phyloP scores from a whole-genome alignment of 2,113 vertebrate genomes.

The Laticauda colubrina region DNA sequence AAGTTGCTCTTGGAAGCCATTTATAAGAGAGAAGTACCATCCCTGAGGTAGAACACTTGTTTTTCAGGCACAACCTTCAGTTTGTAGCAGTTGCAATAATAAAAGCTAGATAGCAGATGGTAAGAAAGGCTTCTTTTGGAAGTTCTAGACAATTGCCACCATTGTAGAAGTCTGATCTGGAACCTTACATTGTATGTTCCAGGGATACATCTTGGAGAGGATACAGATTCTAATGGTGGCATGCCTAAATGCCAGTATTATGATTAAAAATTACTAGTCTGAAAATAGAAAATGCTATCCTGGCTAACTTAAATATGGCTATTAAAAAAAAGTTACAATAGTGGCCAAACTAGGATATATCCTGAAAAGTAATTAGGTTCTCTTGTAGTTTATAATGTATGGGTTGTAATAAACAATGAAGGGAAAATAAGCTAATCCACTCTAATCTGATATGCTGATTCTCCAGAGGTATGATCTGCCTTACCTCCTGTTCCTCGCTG shows the following conservation, averaged over 20 bases:
- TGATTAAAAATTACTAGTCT: background rate
- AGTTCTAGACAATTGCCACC: background rate
- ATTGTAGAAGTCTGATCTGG: background rate
- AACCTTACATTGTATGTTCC: background rate
- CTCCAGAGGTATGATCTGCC: constrained; percentile 8
- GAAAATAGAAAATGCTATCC: background rate
- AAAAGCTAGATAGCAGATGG: background rate
- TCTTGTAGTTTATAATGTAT: background rate
- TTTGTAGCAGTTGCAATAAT: background rate
- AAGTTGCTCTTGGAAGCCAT: background rate
- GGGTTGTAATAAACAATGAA: background rate
- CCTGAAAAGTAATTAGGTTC: background rate
- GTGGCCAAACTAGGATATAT: background rate
- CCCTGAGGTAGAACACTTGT: background rate
- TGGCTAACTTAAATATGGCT: background rate
- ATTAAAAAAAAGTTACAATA: background rate
- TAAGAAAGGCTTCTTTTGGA: background rate
- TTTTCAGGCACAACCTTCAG: background rate
- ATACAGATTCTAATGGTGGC: too few species aligned
- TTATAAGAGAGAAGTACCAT: background rate
- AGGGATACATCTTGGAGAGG: background rate
- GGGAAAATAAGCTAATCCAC: background rate
- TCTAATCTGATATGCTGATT: background rate
- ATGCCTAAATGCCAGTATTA: background rate
- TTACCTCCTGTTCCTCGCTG: constrained; percentile 84